Evolutionary conservation across 2,888 invertebrate species (phyloP), one percentile per base, ranked within the genome.

Genomic region (Zygaena filipendulae): DNA sequence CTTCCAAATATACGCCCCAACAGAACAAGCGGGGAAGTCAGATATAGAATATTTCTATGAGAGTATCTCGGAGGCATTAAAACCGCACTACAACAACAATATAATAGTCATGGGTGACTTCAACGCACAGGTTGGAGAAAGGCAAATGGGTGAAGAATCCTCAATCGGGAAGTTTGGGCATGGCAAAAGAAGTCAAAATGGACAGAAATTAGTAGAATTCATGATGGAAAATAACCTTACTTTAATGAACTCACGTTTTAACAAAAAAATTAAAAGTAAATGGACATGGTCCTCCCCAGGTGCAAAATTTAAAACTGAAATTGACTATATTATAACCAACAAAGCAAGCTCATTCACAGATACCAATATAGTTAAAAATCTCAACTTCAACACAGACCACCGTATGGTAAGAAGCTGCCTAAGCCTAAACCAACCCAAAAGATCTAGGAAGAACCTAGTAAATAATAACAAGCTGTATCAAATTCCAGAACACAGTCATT

Each of bases 91-190:
- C 9, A 19, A 25, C 13, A 36, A 41, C n/a, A 20, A 37, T 16
- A 21, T 39, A 3, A 28, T 40, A 5, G 2, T 42, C 3, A 37
- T 40, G 35, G 38, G 40, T 1, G 42, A 43, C 9, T 39, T 39
- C 11, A 38, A 41, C 29, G 38, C 36, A 2, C 35, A 32, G 25
- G 26, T 40, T 1, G 40, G 43, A 1, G 20, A 14, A 16, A 9
- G 7, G 12, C 16, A 13, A 18, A 7, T 7, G 1, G 26, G 23
- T 7, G 33, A 27, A 30, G 27, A 33, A 13, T 9, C 5, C 20
- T 4, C 20, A 13, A 20, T 38, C 8, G 40, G 38, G n/a, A 33
- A 29, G 10, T 30, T 24, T 26, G 30, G 34, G 6, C 3, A 21
- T 12, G 35, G 38, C 1, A 34, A 35, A 24, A 27, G 36, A 37